Percentiles rank a stretch among this genome's conserved stretches.
These are phyloP conservation scores for Cancer borealis DNA, from an alignment of 2,888 invertebrate species.

Conservation along the genomic window DNA sequence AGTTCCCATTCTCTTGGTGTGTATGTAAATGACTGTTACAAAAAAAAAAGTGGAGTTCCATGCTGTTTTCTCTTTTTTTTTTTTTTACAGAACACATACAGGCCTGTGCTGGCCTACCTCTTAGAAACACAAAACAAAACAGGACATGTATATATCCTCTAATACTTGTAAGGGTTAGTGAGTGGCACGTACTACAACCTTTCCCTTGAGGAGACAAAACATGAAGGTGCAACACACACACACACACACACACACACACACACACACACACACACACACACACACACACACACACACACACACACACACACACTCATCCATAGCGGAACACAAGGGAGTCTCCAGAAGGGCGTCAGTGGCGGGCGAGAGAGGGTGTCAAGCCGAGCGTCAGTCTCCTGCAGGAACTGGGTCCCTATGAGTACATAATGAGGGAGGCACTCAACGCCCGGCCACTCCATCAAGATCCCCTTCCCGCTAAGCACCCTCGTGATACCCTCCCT, in stretches of 20 bases:
- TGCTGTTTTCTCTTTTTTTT: background rate
- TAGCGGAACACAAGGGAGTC: background rate
- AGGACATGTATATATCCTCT: background rate
- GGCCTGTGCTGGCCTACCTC: too few species aligned
- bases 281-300: background rate
- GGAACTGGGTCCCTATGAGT: slow-evolving; percentile 41
- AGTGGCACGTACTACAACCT: background rate
- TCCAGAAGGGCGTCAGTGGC: background rate
- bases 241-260: background rate
- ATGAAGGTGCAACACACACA: background rate
- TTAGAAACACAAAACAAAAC: background rate
- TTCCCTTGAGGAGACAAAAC: background rate
- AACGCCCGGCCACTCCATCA: slow-evolving; percentile 36
- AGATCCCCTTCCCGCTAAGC: slow-evolving; percentile 43
- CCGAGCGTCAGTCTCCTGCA: slow-evolving; percentile 33
- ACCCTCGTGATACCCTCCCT: slow-evolving; percentile 42
- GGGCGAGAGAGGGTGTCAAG: slow-evolving; percentile 4
- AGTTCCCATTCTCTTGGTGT: background rate
- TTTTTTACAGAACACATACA: background rate
- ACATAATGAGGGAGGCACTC: slow-evolving; percentile 45
- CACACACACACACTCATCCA: background rate
- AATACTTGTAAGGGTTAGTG: background rate
- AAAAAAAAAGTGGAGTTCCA: background rate
- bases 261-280: background rate
- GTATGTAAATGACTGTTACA: background rate